phyloP scores from a whole-genome alignment of 2,113 vertebrate species.

The Neolamprologus fasciatus region DNA sequence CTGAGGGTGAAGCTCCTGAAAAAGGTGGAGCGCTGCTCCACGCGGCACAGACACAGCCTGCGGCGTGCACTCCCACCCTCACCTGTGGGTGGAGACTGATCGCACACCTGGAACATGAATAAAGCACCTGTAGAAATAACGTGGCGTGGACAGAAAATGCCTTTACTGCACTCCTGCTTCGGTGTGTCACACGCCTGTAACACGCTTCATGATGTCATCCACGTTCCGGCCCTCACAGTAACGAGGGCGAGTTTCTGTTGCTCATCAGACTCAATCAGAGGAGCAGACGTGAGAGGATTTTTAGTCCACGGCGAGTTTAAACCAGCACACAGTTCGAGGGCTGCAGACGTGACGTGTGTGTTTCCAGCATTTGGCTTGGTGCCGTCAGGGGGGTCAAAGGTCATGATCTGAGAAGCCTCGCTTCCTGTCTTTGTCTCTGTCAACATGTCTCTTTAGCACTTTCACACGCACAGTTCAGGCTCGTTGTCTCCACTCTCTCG shows the following conservation, averaged over 20 bases:
- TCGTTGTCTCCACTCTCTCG: rapidly evolving
- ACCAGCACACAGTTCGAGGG: not conserved
- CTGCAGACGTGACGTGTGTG: not conserved
- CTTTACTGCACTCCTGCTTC: not conserved
- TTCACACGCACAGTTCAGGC: not conserved
- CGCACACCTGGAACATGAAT: not conserved
- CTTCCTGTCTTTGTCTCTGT: constrained; percentile 19
- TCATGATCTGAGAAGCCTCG: not conserved
- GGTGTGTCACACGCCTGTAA: not conserved
- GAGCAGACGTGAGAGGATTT: rapidly evolving
- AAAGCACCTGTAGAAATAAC: not conserved
- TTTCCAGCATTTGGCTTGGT: not conserved
- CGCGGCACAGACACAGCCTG: rapidly evolving
- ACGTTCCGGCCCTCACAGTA: not conserved
- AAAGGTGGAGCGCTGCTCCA: rapidly evolving
- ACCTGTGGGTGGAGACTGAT: not conserved
- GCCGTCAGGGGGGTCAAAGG: not conserved
- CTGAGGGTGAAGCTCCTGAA: not conserved
- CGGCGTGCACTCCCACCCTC: not conserved
- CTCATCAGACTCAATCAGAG: not conserved
- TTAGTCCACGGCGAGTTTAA: not conserved
- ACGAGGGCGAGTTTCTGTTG: not conserved
- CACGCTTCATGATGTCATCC: not conserved
- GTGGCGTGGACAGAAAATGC: not conserved
- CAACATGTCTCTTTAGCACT: not conserved